A percentile compares a stretch with the other conserved stretches of the same genome.
Evolutionary conservation across 2,797 vertebrate species (phyloP).

Genomic region (Urosaurus nigricauda): DNA sequence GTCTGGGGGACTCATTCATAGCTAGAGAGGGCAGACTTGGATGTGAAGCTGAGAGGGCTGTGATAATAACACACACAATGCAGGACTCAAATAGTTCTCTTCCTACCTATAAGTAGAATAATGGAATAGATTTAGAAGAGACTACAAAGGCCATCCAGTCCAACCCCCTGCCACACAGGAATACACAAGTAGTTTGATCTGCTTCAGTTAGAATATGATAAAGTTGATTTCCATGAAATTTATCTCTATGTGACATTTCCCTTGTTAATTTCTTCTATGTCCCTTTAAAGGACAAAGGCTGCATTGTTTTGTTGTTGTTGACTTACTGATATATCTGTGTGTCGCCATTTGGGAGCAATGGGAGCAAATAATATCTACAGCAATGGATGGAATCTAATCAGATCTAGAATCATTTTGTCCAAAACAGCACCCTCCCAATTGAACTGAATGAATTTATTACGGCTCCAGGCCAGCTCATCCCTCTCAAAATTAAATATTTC

Average conservation of each 20-base stretch:
- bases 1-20: neutral
- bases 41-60: neutral
- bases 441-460: no score
- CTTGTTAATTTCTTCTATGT: neutral
- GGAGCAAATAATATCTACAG: neutral
- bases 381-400: no score
- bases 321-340: neutral
- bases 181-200: neutral
- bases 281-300: neutral
- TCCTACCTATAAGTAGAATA: neutral
- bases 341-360: neutral
- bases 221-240: neutral
- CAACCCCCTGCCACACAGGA: no score
- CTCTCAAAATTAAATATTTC: neutral
- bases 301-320: neutral
- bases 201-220: neutral
- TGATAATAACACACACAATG: neutral
- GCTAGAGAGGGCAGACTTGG: neutral
- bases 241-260: neutral
- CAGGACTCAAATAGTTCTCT: neutral
- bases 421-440: neutral
- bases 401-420: neutral
- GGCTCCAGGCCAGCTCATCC: no score
- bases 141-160: no score
- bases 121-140: no score